A percentile compares a stretch with the other conserved stretches of the same genome.
These are phyloP conservation scores for Syncerus caffer DNA, from an alignment of 2,797 vertebrate genomes.

Conservation along the genomic window DNA sequence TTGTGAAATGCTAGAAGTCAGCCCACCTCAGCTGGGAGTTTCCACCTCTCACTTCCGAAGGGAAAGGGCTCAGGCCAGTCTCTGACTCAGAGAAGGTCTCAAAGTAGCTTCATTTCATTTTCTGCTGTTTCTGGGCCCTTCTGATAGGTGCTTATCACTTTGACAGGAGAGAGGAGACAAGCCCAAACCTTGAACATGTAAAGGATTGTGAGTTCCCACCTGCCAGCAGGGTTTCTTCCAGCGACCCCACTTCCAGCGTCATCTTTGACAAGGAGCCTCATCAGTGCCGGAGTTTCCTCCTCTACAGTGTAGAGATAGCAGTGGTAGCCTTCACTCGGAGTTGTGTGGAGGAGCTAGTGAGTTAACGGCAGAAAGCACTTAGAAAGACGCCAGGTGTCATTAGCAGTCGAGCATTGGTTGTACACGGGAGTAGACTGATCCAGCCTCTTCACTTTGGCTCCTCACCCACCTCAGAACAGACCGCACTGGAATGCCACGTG, in stretches of 20 bases:
- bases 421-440: too few species aligned
- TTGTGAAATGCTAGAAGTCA: neutral
- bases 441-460: neutral
- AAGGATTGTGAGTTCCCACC: neutral
- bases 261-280: neutral
- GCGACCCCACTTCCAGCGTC: too few species aligned
- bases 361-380: too few species aligned
- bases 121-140: neutral
- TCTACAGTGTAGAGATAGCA: neutral
- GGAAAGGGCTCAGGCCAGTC: neutral
- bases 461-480: neutral
- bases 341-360: neutral
- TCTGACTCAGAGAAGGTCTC: neutral
- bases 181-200: accelerated
- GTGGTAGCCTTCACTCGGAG: too few species aligned
- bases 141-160: neutral
- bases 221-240: neutral
- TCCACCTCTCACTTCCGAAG: neutral
- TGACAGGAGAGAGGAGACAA: neutral
- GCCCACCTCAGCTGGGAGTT: neutral
- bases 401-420: neutral
- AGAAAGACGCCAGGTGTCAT: neutral
- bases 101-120: neutral
- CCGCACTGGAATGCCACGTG: accelerated
- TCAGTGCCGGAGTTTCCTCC: neutral